Evolutionary conservation across 2,888 invertebrate genomes (phyloP), one percentile per base, ranked within the genome.

Genomic region (Drosophila multiciliata): DNA sequence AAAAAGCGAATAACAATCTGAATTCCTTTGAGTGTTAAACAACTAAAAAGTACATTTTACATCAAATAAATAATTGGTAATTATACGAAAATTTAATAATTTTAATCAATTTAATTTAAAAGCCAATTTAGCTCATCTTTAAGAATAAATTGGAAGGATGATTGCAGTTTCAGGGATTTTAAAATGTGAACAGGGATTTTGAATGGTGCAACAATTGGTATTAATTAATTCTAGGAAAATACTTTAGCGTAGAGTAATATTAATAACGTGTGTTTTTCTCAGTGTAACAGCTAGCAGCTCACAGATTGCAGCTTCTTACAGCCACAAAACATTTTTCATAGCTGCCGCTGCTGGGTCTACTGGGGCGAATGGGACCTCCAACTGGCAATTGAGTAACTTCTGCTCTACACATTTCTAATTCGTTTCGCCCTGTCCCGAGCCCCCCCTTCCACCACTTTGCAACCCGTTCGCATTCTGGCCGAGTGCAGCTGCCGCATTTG

Each of bases 341-440:
- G 72, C 78, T 64, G 52, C 55, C 42, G 61, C 33, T 35, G 67
- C 62, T 61, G 59, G 54, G 58, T 55, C 52, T 26, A 59, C 70
- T 52, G 35, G 53, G 49, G 67, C 65, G 45, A 23, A 45, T 67
- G 77, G 58, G 78, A 76, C 71, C 68, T 61, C 83, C 83, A 78
- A 75, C 83, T 83, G 83, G 78, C 87, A 69, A 79, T 73, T 80
- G 78, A 80, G 83, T 80, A 87, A 89, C 90, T 87, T 88, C 83
- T 87, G 90, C 88, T 87, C 88, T 78, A 87, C 82, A 84, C 89
- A 89, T 83, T 88, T 87, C 88, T 88, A 88, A 87, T 89, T 88
- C 88, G 78, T 83, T 87, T 82, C 73, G 64, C 66, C 50, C 42
- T 4, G 26, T 17, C 8, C 15, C 17, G 32, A 8, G n/a, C 23